Evolutionary conservation across 2,888 invertebrate species (phyloP).

Genomic region (Geotrupes spiniger): DNA sequence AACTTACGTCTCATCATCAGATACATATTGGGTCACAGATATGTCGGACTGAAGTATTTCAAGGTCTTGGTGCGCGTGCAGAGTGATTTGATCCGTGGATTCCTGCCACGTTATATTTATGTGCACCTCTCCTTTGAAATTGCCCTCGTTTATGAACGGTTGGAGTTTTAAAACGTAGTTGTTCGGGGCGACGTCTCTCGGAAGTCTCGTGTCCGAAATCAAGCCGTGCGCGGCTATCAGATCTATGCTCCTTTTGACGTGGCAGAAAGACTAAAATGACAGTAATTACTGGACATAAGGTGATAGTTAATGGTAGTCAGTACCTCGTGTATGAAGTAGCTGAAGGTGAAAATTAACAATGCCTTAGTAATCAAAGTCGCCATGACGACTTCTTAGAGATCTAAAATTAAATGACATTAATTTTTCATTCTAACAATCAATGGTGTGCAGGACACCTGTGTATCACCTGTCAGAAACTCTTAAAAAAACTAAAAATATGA

Average conservation of each 20-base stretch:
- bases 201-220: slow-evolving; percentile 62
- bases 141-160: slow-evolving; percentile 62
- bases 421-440: no score
- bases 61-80: slow-evolving; percentile 66
- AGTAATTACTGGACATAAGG: no score
- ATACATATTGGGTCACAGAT: slow-evolving; percentile 43
- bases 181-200: slow-evolving; percentile 62
- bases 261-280: slow-evolving; percentile 11
- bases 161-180: slow-evolving; percentile 66
- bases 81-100: slow-evolving; percentile 59
- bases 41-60: slow-evolving; percentile 57
- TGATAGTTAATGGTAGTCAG: neutral
- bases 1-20: slow-evolving; percentile 41
- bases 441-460: no score
- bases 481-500: no score
- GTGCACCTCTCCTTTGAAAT: slow-evolving; percentile 65
- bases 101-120: slow-evolving; percentile 68
- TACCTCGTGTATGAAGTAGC: slow-evolving; percentile 12
- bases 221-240: slow-evolving; percentile 66
- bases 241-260: slow-evolving; percentile 61
- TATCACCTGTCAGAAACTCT: no score
- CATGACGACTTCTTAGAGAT: slow-evolving; percentile 13
- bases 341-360: slow-evolving; percentile 9
- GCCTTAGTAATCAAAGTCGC: slow-evolving; percentile 9
- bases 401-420: neutral